A percentile compares a stretch with the other conserved stretches of the same genome.
Evolutionary conservation across 2,888 invertebrate species (phyloP).

Genomic region (Abrostola triplasia): DNA sequence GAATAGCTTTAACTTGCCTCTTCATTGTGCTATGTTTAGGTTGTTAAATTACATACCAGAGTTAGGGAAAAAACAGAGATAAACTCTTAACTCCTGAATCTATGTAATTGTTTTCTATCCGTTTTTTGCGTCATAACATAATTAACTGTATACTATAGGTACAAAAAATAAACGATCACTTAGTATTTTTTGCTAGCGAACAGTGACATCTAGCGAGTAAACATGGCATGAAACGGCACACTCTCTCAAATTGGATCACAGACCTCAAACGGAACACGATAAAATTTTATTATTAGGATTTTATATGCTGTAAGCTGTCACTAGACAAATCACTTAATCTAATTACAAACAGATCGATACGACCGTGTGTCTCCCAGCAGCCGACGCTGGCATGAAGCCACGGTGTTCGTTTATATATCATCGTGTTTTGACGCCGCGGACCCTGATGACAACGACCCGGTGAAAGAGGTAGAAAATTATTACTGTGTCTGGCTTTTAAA

Average conservation of each 20-base stretch:
- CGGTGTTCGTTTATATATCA: slow-evolving; percentile 80
- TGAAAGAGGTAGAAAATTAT: slow-evolving; percentile 67
- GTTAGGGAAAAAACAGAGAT: too few relatives aligned
- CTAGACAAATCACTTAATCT: slow-evolving; percentile 39
- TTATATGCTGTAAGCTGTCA: slow-evolving; percentile 24
- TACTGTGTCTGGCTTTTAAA: slow-evolving; percentile 30
- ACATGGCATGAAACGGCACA: not conserved
- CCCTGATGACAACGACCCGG: slow-evolving; percentile 68
- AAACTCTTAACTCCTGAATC: too few relatives aligned
- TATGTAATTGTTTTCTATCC: too few relatives aligned
- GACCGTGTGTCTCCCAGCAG: slow-evolving; percentile 63
- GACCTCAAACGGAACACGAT: not conserved
- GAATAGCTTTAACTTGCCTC: too few relatives aligned
- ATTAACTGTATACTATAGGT: too few relatives aligned
- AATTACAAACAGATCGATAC: slow-evolving; percentile 37
- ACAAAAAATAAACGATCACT: too few relatives aligned
- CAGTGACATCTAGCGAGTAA: not conserved
- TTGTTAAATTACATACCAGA: too few relatives aligned
- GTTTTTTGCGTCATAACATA: too few relatives aligned
- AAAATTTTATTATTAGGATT: not conserved
- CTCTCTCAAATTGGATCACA: not conserved
- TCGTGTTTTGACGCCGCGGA: slow-evolving; percentile 80
- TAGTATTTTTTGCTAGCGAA: not conserved
- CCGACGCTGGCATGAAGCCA: slow-evolving; percentile 82
- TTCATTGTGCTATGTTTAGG: too few relatives aligned